Evolutionary conservation across 2,797 vertebrate genomes (phyloP).

Genomic region (Oophaga sylvatica): DNA sequence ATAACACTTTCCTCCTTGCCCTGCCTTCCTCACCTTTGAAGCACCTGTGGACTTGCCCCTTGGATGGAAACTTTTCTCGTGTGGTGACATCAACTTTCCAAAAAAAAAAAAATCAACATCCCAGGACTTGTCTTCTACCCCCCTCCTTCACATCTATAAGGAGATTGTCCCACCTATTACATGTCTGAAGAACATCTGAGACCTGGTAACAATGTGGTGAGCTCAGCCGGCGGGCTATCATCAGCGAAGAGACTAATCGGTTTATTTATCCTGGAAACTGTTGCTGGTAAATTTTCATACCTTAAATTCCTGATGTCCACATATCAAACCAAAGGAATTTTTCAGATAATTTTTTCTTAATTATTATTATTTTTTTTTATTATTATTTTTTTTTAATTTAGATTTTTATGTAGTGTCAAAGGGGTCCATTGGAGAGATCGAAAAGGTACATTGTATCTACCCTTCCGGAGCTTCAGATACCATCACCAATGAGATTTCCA

Average conservation of each 20-base stretch:
- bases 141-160: neutral
- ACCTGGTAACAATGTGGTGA: constrained; percentile 7
- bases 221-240: neutral
- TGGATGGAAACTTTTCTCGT: neutral
- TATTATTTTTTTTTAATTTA: no score
- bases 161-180: neutral
- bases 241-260: neutral
- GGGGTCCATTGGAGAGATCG: no score
- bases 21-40: neutral
- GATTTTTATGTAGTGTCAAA: no score
- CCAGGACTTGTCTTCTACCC: constrained; percentile 26
- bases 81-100: constrained; percentile 27
- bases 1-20: constrained; percentile 48
- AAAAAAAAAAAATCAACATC: constrained; percentile 6
- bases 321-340: neutral
- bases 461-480: no score
- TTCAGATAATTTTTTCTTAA: no score
- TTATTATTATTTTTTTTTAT: no score
- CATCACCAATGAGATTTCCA: no score
- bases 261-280: constrained; percentile 27
- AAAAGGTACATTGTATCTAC: no score
- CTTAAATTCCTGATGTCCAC: neutral
- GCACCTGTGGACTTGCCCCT: constrained; percentile 39
- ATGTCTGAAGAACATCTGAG: neutral
- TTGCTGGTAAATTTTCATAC: constrained; percentile 7